Conservation (phyloP, 2,113 vertebrate genomes). For the Spermophilus dauricus region DNA sequence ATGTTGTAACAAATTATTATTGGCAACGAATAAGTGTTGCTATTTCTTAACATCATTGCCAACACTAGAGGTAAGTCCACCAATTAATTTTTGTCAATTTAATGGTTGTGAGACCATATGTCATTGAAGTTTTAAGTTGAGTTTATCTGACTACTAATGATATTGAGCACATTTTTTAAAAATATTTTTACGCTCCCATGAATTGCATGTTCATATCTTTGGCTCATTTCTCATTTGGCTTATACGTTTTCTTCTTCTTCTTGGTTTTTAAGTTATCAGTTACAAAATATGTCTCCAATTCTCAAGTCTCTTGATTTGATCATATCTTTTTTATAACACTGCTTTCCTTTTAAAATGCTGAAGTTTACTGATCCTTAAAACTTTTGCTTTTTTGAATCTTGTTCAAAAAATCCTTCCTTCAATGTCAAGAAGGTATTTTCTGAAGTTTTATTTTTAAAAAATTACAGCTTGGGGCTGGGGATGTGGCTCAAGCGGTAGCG, state of each 20-base stretch:
- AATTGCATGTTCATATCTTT: neutral
- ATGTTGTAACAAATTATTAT: neutral
- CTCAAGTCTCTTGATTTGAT: neutral
- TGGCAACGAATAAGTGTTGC: neutral
- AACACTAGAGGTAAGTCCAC: neutral
- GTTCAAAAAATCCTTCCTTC: neutral
- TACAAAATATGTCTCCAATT: neutral
- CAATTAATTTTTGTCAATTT: conserved; percentile 44
- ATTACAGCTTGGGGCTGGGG: conserved; percentile 12
- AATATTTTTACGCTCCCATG: neutral
- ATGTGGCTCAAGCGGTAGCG: too few species aligned
- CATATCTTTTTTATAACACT: conserved; percentile 7
- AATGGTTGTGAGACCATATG: conserved; percentile 31
- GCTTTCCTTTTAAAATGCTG: neutral
- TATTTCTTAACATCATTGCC: neutral
- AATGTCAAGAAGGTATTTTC: neutral
- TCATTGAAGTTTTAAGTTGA: conserved; percentile 38
- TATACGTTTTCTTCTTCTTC: neutral
- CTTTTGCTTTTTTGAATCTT: neutral
- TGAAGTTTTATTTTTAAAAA: neutral
- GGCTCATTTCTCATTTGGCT: neutral
- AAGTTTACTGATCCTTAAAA: neutral
- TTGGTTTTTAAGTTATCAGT: neutral
- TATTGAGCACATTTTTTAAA: neutral
- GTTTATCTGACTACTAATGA: neutral